phyloP scores from a whole-genome alignment of 2,113 vertebrate genomes.

The Bostrychus sinensis region DNA sequence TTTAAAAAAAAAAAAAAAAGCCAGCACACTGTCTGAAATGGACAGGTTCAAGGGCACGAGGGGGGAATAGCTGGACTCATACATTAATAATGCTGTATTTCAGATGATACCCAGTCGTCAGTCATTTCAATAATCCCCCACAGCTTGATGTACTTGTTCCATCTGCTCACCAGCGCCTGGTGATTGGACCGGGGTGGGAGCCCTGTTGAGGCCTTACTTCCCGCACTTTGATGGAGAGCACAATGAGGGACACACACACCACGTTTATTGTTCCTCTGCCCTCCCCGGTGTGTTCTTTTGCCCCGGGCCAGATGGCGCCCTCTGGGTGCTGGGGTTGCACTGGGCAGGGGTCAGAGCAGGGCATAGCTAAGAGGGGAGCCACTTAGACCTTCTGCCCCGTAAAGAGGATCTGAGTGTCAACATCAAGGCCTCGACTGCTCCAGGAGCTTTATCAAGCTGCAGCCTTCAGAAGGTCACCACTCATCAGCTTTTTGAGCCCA shows the following conservation, averaged over 20 bases:
- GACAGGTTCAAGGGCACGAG: slow-evolving; percentile 82
- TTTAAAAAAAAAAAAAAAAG: slow-evolving; percentile 64
- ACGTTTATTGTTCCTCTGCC: slow-evolving; percentile 74
- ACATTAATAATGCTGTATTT: slow-evolving; percentile 85
- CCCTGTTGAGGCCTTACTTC: slow-evolving; percentile 70
- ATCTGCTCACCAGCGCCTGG: slow-evolving; percentile 82
- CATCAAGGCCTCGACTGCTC: slow-evolving; percentile 68
- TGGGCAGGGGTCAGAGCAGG: slow-evolving; percentile 70
- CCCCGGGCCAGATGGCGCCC: slow-evolving; percentile 81
- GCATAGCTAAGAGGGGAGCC: slow-evolving; percentile 64
- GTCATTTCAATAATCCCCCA: slow-evolving; percentile 88
- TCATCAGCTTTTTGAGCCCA: slow-evolving; percentile 44
- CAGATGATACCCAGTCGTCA: slow-evolving; percentile 84
- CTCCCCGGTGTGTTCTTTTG: slow-evolving; percentile 60
- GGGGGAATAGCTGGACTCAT: slow-evolving; percentile 81
- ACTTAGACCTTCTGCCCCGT: slow-evolving; percentile 68
- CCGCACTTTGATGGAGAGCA: slow-evolving; percentile 82
- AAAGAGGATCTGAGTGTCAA: slow-evolving; percentile 64
- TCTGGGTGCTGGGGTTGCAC: slow-evolving; percentile 72
- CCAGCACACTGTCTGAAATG: slow-evolving; percentile 60
- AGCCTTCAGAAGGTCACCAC: slow-evolving; percentile 50
- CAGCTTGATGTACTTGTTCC: slow-evolving; percentile 87
- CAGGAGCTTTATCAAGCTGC: slow-evolving; percentile 59
- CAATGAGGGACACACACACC: slow-evolving; percentile 73
- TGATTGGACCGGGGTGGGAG: slow-evolving; percentile 67